Percentiles rank a stretch among this genome's conserved stretches.
Conservation (phyloP, 1,140 invertebrate genomes). For the Helicoverpa zea region DNA sequence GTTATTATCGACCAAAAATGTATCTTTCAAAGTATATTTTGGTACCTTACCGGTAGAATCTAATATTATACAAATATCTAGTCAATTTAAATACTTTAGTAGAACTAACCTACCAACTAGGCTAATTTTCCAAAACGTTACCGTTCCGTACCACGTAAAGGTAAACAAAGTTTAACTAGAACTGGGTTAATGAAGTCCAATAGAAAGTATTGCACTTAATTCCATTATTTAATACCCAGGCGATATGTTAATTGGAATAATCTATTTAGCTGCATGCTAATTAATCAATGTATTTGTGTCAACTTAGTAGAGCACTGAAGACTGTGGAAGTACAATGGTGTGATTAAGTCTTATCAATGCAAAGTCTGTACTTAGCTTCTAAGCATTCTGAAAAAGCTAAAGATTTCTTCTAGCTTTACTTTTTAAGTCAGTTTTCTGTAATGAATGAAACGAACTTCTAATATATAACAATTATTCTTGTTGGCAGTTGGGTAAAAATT, state of each 20-base stretch:
- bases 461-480: too few species aligned
- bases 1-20: too few species aligned
- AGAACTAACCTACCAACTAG: background rate
- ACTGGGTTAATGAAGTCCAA: constrained; percentile 23
- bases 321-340: background rate
- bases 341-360: background rate
- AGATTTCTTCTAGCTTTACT: too few species aligned
- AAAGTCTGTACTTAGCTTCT: background rate
- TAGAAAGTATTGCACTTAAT: constrained; percentile 38
- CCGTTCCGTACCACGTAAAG: background rate
- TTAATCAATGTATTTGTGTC: constrained; percentile 29
- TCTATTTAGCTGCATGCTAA: constrained; percentile 40
- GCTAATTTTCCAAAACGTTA: background rate
- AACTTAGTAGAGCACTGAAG: constrained; percentile 4
- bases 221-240: constrained; percentile 36
- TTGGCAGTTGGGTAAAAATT: too few species aligned
- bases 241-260: constrained; percentile 35
- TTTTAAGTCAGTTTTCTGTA: too few species aligned
- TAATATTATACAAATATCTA: too few species aligned
- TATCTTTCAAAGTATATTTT: too few species aligned
- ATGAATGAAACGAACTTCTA: too few species aligned
- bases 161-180: constrained; percentile 30
- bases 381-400: too few species aligned
- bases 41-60: too few species aligned
- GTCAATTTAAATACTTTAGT: background rate